Conservation (phyloP, 2,888 invertebrate species). For the Drosophila hawaiiensis region DNA sequence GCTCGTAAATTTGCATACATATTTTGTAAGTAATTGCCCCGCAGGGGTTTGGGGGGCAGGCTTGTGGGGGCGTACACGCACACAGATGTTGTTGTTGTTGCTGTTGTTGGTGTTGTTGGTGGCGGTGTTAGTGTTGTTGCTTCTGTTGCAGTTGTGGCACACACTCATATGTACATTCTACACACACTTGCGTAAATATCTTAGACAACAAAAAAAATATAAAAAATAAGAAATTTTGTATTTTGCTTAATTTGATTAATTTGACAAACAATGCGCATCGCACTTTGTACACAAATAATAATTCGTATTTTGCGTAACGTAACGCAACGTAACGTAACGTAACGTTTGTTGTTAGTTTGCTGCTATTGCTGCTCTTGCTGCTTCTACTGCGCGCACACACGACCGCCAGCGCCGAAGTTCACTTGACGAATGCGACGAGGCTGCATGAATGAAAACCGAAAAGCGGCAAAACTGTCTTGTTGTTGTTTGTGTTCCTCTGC, state of each 20-base stretch:
- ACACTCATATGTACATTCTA: conserved; percentile 16
- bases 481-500: conserved; percentile 23
- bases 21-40: conserved; percentile 63
- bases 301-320: conserved; percentile 49
- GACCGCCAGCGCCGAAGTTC: conserved; percentile 82
- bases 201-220: conserved; percentile 31
- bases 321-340: conserved; percentile 42
- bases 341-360: conserved; percentile 35
- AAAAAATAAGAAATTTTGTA: conserved; percentile 9
- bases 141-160: conserved; percentile 33
- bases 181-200: conserved; percentile 48
- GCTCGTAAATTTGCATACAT: conserved; percentile 80
- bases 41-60: conserved; percentile 15
- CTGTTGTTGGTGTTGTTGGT: conserved; percentile 25
- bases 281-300: conserved; percentile 51
- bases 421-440: conserved; percentile 74
- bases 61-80: conserved; percentile 21
- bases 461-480: conserved; percentile 30
- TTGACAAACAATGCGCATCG: conserved; percentile 48
- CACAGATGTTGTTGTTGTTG: conserved; percentile 23
- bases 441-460: conserved; percentile 66
- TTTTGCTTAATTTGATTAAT: conserved; percentile 35
- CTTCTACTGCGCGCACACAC: conserved; percentile 68
- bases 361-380: conserved; percentile 36
- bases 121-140: conserved; percentile 17